phyloP scores from a whole-genome alignment of 2,888 invertebrate genomes.

The Hirudinaria manillensis region DNA sequence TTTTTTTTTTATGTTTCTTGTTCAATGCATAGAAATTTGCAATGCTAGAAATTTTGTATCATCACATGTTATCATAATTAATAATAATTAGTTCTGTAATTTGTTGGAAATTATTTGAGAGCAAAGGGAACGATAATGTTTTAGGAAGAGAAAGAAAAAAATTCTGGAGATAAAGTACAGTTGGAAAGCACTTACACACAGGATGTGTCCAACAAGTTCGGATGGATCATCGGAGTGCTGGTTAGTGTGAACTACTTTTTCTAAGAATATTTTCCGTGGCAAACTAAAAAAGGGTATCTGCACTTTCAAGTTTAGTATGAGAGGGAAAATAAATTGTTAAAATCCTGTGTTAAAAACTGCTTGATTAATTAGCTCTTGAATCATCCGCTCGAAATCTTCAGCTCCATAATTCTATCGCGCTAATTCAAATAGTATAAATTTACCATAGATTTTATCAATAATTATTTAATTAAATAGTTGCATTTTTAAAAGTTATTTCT shows the following conservation, averaged over 20 bases:
- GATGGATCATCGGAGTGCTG: conserved; percentile 90
- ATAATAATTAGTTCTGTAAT: too few relatives aligned
- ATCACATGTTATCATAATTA: too few relatives aligned
- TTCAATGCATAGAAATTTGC: neutral
- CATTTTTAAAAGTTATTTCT: too few relatives aligned
- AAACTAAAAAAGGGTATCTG: neutral
- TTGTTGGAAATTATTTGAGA: too few relatives aligned
- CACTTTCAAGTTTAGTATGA: neutral
- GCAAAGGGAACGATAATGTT: too few relatives aligned
- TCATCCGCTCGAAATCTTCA: too few relatives aligned
- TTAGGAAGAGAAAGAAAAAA: conserved; percentile 14
- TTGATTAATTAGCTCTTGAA: too few relatives aligned
- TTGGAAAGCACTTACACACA: conserved; percentile 50
- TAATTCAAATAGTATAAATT: neutral
- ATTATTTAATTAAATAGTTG: too few relatives aligned
- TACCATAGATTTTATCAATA: conserved; percentile 7
- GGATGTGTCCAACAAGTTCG: conserved; percentile 65
- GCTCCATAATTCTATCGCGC: neutral
- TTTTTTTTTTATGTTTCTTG: neutral
- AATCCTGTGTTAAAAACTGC: neutral
- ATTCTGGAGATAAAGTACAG: conserved; percentile 14
- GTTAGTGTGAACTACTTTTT: conserved; percentile 48
- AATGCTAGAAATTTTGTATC: neutral
- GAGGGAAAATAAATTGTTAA: neutral
- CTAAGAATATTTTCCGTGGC: neutral